A percentile compares a stretch with the other conserved stretches of the same genome.
Conservation (phyloP, 2,888 invertebrate species). For the Arctia plantaginis region DNA sequence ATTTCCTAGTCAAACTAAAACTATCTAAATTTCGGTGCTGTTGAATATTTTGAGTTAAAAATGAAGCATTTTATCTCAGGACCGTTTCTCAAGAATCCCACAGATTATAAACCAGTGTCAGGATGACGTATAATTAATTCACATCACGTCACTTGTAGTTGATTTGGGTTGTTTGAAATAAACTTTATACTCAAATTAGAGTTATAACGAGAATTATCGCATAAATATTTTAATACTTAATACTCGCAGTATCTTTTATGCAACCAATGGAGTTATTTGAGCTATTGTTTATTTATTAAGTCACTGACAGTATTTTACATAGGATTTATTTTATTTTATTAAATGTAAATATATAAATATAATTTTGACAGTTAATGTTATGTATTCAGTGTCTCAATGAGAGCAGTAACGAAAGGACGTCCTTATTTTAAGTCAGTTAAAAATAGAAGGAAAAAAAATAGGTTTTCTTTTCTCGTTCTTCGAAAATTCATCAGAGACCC, state of each 20-base stretch:
- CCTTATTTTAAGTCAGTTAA: not conserved
- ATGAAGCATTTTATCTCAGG: not conserved
- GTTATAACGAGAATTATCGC: not conserved
- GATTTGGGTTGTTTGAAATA: constrained; percentile 15
- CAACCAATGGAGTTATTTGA: not conserved
- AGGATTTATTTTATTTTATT: no score
- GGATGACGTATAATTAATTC: constrained; percentile 4
- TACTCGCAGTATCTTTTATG: not conserved
- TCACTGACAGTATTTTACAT: not conserved
- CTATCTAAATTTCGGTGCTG: not conserved
- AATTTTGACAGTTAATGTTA: no score
- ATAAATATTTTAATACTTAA: not conserved
- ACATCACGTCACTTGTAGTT: constrained; percentile 12
- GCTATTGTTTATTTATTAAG: not conserved
- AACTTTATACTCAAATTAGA: constrained; percentile 1
- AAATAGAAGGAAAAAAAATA: not conserved
- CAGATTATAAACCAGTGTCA: constrained; percentile 4
- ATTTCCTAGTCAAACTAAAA: not conserved
- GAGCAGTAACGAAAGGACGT: not conserved
- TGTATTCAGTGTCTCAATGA: not conserved
- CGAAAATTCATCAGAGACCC: constrained; percentile 43
- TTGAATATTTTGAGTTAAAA: not conserved
- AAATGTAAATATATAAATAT: no score
- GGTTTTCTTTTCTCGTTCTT: constrained; percentile 14
- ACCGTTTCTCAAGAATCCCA: not conserved